Conservation (phyloP, 2,113 vertebrate species). For the Tonatia bakeri region DNA sequence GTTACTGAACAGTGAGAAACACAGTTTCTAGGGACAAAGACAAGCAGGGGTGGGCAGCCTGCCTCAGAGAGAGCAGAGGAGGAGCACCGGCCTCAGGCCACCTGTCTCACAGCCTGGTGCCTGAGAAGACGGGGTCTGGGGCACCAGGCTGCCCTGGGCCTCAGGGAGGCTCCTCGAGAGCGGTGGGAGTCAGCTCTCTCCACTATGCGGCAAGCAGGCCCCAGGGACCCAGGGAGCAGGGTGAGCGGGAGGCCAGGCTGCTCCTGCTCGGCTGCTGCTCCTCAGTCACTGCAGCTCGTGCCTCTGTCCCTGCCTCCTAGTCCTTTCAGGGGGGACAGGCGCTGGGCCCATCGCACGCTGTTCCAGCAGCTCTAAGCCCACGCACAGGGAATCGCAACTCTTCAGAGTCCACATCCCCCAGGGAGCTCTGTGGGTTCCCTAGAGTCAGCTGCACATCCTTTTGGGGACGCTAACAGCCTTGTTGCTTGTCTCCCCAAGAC, state of each 20-base stretch:
- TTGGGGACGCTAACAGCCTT: not conserved
- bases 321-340: not conserved
- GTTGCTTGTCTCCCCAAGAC: not conserved
- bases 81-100: not conserved
- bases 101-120: fast-evolving
- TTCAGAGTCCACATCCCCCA: not conserved
- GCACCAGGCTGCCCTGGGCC: not conserved
- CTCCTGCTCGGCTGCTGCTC: not conserved
- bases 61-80: not conserved
- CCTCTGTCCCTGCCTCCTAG: not conserved
- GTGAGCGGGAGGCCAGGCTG: not conserved
- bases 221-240: not conserved
- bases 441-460: not conserved
- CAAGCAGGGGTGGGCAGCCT: too few relatives aligned
- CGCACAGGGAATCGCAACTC: not conserved
- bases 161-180: not conserved
- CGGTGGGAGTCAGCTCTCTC: fast-evolving
- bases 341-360: not conserved
- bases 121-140: fast-evolving
- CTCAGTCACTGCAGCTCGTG: not conserved
- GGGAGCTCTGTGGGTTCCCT: too few relatives aligned
- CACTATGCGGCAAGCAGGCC: not conserved
- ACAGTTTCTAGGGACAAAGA: not conserved
- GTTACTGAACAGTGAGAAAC: not conserved
- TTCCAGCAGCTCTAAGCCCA: not conserved